A percentile compares a stretch with the other conserved stretches of the same genome.
phyloP scores from a whole-genome alignment of 1,140 invertebrate genomes.

The Scaptomyza graminum region DNA sequence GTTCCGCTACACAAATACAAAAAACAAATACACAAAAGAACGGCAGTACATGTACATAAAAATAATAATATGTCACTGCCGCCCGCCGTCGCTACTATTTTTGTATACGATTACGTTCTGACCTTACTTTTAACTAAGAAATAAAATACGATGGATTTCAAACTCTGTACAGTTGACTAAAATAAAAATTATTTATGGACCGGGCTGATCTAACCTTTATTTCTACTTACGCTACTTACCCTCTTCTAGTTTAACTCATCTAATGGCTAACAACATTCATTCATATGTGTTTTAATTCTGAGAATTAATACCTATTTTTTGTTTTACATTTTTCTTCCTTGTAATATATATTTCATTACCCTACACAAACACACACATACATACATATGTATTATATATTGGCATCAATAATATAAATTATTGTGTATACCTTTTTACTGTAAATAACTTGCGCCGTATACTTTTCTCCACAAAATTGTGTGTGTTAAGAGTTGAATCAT shows the following conservation, averaged over 20 bases:
- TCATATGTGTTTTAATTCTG: neutral
- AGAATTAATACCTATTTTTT: slow-evolving; percentile 46
- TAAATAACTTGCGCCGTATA: slow-evolving; percentile 63
- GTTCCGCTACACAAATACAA: slow-evolving; percentile 72
- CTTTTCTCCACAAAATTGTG: slow-evolving; percentile 34
- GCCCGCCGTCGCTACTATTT: slow-evolving; percentile 37
- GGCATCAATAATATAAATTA: slow-evolving; percentile 35
- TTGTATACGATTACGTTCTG: slow-evolving; percentile 58
- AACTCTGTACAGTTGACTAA: slow-evolving; percentile 70
- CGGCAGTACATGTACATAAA: slow-evolving; percentile 41
- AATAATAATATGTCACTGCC: slow-evolving; percentile 41
- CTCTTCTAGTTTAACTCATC: slow-evolving; percentile 21
- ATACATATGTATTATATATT: slow-evolving; percentile 37
- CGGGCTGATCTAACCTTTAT: slow-evolving; percentile 40
- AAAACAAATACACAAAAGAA: slow-evolving; percentile 60
- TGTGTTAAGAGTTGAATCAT: slow-evolving; percentile 65
- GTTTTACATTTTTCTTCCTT: slow-evolving; percentile 62
- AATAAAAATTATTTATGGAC: slow-evolving; percentile 55
- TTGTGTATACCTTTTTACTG: slow-evolving; percentile 60
- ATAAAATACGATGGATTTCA: slow-evolving; percentile 52
- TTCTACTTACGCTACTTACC: slow-evolving; percentile 31
- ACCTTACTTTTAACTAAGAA: slow-evolving; percentile 54
- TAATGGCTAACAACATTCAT: slow-evolving; percentile 12
- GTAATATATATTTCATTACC: slow-evolving; percentile 45
- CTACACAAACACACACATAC: slow-evolving; percentile 15